Base-by-base conservation (phyloP, 2,888 invertebrate species). In the Cataglyphis livida region DNA sequence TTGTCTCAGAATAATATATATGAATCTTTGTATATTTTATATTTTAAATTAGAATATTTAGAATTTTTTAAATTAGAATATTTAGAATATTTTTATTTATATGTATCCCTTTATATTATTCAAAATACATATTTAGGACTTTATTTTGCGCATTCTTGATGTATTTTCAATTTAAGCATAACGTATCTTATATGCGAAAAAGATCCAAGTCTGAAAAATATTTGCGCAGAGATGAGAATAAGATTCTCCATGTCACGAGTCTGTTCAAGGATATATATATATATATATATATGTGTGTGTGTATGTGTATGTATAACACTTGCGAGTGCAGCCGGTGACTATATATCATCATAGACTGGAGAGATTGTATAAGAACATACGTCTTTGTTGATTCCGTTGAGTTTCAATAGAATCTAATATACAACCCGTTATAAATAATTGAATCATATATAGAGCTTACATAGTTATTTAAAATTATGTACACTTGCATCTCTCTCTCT, bases 351-450 rank as follows among this genome's bases (percentile, higher is more conserved):
- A 78, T 70, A 68, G 59, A 48, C 28, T 41, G 21, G 28, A 57
- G 51, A 44, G 76, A 78, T 78, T 59, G 70, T 78, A 48, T 70
- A 59, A 78, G 59, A 70, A 59, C 44, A 15, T 21, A 44, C 18
- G 78, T 78, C 44, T 61, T 48, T 44, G 68, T 48, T 78, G 70
- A 78, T 78, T 78, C 59, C 25, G 15, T 48, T 25, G 44, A 70
- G 44, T 78, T 78, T 41, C 59, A 66, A 25, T n/a, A 35, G 78
- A 70, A 78, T 78, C 21, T 44, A 70, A 54, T 28, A 7, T 48
- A 65, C 54, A n/a, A n/a, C 35, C 18, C 12, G 57, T 59, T 35
- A 32, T n/a, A 15, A 25, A 41, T 35, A 25, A 48, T 48, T 48
- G 48, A 48, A 7, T 48, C n/a, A 6, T 38, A 25, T 18, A 35